Evolutionary conservation across 2,888 invertebrate species (phyloP).

Genomic region (Metacarcinus magister): DNA sequence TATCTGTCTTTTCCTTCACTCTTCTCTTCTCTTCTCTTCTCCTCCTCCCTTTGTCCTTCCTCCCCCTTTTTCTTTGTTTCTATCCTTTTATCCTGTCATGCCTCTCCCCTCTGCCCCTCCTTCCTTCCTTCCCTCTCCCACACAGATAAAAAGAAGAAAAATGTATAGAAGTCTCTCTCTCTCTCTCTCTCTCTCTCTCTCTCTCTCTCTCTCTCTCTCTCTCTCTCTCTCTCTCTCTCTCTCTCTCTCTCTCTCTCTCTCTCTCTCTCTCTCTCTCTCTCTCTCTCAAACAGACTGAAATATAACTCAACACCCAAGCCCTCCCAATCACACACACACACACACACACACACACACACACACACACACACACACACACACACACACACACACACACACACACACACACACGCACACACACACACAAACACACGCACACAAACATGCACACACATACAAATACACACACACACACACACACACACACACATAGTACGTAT

Average conservation of each 20-base stretch:
- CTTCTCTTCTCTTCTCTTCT: neutral
- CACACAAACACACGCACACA: neutral
- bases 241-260: too few relatives aligned
- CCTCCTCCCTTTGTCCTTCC: neutral
- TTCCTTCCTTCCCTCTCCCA: too few relatives aligned
- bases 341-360: neutral
- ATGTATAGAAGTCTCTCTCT: too few relatives aligned
- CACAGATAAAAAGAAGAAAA: too few relatives aligned
- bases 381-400: too few relatives aligned
- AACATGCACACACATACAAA: neutral
- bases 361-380: too few relatives aligned
- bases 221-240: too few relatives aligned
- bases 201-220: too few relatives aligned
- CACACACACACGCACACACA: neutral
- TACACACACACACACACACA: neutral
- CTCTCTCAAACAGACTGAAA: too few relatives aligned
- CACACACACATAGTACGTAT: neutral
- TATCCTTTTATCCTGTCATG: neutral
- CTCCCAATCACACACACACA: neutral
- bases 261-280: too few relatives aligned
- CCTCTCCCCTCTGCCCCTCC: neutral
- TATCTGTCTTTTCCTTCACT: neutral
- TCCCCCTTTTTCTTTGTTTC: conserved; percentile 3
- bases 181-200: neutral
- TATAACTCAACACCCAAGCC: neutral